A percentile compares a stretch with the other conserved stretches of the same genome.
Conservation (phyloP, 1,140 invertebrate species). For the Eumeta japonica region DNA sequence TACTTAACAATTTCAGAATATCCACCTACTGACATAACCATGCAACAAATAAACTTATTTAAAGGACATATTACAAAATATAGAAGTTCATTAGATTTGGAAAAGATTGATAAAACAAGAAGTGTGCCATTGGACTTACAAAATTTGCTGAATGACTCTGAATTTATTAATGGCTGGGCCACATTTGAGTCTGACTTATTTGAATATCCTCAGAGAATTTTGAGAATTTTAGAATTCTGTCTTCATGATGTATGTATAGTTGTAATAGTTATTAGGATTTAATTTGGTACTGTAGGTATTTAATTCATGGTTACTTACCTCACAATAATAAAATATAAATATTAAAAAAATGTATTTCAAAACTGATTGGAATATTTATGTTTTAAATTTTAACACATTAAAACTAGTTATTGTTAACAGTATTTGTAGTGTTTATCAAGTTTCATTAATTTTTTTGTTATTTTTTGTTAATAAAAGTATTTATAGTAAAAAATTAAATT, state of each 20-base stretch:
- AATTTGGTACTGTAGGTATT: no score
- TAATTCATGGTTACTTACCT: no score
- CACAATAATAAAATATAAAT: no score
- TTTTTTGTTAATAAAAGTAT: conserved; percentile 13
- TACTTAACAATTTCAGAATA: conserved; percentile 49
- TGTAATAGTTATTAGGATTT: no score
- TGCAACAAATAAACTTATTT: conserved; percentile 56
- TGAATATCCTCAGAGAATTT: conserved; percentile 63
- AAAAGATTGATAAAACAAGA: conserved; percentile 64
- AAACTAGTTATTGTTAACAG: no score
- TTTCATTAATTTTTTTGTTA: conserved; percentile 7
- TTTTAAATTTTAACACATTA: no score
- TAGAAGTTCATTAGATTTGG: conserved; percentile 53
- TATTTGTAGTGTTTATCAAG: conserved; percentile 7
- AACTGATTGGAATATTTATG: no score
- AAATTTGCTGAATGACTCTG: conserved; percentile 59
- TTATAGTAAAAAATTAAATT: conserved; percentile 28
- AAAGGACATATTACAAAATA: conserved; percentile 60
- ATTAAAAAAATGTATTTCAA: no score
- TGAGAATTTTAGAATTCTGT: conserved; percentile 69
- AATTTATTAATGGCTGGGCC: conserved; percentile 62
- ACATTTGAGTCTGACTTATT: conserved; percentile 66
- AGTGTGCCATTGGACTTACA: conserved; percentile 67
- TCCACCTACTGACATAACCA: conserved; percentile 41
- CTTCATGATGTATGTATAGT: conserved; percentile 65